These are phyloP conservation scores for Crepidodera aurea DNA, from an alignment of 2,888 invertebrate species.

Conservation along the genomic window DNA sequence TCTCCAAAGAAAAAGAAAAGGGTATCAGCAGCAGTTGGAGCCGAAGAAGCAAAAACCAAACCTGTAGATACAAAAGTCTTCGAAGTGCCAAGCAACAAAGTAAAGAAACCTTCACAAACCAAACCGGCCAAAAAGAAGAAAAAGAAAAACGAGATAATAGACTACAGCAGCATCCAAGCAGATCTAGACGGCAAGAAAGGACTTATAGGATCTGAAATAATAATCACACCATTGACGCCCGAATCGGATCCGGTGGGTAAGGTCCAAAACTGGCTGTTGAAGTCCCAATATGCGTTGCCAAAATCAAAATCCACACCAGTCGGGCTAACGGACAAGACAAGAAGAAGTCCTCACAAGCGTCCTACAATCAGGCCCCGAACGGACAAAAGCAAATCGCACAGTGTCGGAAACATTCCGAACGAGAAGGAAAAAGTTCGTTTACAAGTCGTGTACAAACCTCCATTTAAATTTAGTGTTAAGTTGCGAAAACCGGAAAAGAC, in stretches of 20 bases:
- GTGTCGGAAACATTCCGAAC: slow-evolving; percentile 74
- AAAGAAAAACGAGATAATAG: slow-evolving; percentile 78
- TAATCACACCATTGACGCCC: slow-evolving; percentile 58
- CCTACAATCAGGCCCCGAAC: slow-evolving; percentile 61
- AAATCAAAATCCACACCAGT: slow-evolving; percentile 88
- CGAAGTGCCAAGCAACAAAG: slow-evolving; percentile 59
- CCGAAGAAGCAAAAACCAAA: slow-evolving; percentile 66
- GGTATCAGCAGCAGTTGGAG: slow-evolving; percentile 61
- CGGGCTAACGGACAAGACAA: slow-evolving; percentile 68
- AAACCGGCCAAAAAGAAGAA: slow-evolving; percentile 64
- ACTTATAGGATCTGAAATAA: slow-evolving; percentile 60
- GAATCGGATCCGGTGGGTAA: slow-evolving; percentile 72
- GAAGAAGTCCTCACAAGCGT: slow-evolving; percentile 65
- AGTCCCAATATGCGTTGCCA: slow-evolving; percentile 75
- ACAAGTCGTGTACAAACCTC: slow-evolving; percentile 88
- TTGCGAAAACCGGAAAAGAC: slow-evolving; percentile 76
- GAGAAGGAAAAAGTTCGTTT: slow-evolving; percentile 74
- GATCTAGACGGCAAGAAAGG: slow-evolving; percentile 66
- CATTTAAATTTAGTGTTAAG: slow-evolving; percentile 85
- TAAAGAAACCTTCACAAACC: slow-evolving; percentile 58
- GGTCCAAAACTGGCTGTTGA: slow-evolving; percentile 86
- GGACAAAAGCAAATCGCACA: slow-evolving; percentile 69
- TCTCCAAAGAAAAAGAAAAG: slow-evolving; percentile 60
- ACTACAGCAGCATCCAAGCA: slow-evolving; percentile 76
- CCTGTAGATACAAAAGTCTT: slow-evolving; percentile 56